Percentiles rank a stretch among this genome's conserved stretches.
Conservation (phyloP, 92 coral and sea anemone species). For the Palythoa grandis region DNA sequence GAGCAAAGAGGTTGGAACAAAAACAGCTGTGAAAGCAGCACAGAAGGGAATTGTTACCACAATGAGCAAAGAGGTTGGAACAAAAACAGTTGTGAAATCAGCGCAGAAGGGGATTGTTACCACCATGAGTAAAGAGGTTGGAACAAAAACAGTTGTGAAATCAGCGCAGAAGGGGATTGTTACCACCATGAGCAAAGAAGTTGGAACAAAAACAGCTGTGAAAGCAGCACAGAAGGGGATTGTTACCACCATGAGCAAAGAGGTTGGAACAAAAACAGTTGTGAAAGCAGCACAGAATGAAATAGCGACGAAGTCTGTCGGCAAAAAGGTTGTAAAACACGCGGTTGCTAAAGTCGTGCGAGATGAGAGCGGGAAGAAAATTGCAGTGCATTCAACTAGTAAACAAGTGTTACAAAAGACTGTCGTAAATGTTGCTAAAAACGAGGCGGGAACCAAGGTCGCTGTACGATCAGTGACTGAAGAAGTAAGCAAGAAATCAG, state of each 20-base stretch:
- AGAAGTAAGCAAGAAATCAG: neutral
- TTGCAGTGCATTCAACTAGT: constrained; percentile 12
- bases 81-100: neutral
- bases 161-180: neutral
- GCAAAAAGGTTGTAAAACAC: neutral
- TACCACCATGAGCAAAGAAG: neutral
- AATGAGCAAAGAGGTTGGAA: constrained; percentile 11
- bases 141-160: neutral
- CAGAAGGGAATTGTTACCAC: neutral
- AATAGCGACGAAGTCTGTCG: neutral
- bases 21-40: neutral
- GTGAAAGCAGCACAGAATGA: neutral
- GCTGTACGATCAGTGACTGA: neutral
- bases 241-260: neutral
- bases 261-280: constrained; percentile 13
- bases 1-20: constrained; percentile 14
- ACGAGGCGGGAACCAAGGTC: neutral
- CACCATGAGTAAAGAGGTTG: constrained; percentile 12
- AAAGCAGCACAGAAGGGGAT: neutral
- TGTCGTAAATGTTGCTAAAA: neutral
- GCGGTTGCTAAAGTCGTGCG: neutral
- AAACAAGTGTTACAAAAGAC: neutral
- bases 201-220: neutral
- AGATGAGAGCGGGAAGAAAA: constrained; percentile 12
- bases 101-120: neutral